Evolutionary conservation across 2,888 invertebrate species (phyloP).

Genomic region (Napeogenes inachia): DNA sequence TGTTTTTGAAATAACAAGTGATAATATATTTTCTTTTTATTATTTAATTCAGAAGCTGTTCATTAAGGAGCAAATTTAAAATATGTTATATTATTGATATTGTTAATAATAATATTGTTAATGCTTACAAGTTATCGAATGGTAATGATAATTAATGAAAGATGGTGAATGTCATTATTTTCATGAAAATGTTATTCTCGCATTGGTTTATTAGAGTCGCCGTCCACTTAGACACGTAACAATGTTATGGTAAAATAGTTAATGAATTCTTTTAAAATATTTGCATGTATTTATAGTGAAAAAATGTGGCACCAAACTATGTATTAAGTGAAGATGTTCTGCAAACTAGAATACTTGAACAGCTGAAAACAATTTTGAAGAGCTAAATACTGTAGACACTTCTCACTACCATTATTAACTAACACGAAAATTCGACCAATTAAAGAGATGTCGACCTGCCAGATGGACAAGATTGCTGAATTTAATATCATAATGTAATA

Average conservation of each 20-base stretch:
- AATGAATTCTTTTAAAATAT: background rate
- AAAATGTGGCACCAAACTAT: background rate
- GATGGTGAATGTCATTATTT: background rate
- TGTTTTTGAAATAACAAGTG: conserved; percentile 22
- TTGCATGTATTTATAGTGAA: background rate
- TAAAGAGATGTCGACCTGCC: conserved; percentile 17
- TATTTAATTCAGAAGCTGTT: conserved; percentile 16
- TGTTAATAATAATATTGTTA: conserved; percentile 12
- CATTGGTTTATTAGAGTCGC: background rate
- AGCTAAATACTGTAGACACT: conserved; percentile 22
- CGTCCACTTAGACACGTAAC: background rate
- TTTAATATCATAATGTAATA: conserved; percentile 16
- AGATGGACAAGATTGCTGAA: conserved; percentile 18
- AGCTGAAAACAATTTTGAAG: conserved; percentile 11
- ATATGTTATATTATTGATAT: conserved; percentile 23
- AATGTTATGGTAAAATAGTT: background rate
- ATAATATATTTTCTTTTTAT: conserved; percentile 22
- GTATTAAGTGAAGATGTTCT: conserved; percentile 1
- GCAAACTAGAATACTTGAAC: conserved; percentile 10
- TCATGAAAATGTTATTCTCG: background rate
- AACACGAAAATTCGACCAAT: conserved; percentile 19
- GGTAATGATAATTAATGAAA: too few relatives aligned
- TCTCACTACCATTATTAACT: conserved; percentile 24
- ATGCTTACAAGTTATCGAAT: too few relatives aligned
- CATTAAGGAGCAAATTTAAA: too few relatives aligned